A percentile compares a stretch with the other conserved stretches of the same genome.
Evolutionary conservation across 2,888 invertebrate species (phyloP).

Genomic region (Elegia similella): DNA sequence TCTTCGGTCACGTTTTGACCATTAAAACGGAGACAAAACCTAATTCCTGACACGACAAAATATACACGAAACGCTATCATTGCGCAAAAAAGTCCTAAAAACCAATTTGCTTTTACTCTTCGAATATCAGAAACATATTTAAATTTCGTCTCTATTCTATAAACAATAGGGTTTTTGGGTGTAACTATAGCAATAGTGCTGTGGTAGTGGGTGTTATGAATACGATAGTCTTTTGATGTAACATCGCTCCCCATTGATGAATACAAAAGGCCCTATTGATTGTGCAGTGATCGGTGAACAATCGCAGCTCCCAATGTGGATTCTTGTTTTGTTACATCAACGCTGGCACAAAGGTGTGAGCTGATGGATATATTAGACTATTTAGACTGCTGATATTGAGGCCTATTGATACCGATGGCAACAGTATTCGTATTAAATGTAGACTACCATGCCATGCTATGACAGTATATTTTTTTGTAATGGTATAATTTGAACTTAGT

Average conservation of each 20-base stretch:
- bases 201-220: constrained; percentile 44
- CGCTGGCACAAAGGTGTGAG: constrained; percentile 22
- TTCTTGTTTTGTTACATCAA: constrained; percentile 37
- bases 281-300: constrained; percentile 70
- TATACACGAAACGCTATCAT: constrained; percentile 77
- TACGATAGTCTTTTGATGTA: constrained; percentile 66
- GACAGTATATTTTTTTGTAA: too few species aligned
- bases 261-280: constrained; percentile 67
- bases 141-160: constrained; percentile 34
- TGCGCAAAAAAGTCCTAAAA: constrained; percentile 71
- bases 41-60: constrained; percentile 74
- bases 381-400: background rate
- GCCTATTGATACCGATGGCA: background rate
- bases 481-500: too few species aligned
- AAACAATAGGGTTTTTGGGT: constrained; percentile 22
- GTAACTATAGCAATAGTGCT: background rate
- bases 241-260: constrained; percentile 75
- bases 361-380: constrained; percentile 21
- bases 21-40: constrained; percentile 78
- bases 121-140: background rate
- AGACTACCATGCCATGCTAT: too few species aligned
- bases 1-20: constrained; percentile 75
- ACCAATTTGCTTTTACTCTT: constrained; percentile 31
- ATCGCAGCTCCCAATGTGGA: constrained; percentile 58
- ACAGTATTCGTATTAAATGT: too few species aligned